A percentile compares a stretch with the other conserved stretches of the same genome.
Evolutionary conservation across 2,888 invertebrate genomes (phyloP).

Genomic region (Neoscelio sp.): DNA sequence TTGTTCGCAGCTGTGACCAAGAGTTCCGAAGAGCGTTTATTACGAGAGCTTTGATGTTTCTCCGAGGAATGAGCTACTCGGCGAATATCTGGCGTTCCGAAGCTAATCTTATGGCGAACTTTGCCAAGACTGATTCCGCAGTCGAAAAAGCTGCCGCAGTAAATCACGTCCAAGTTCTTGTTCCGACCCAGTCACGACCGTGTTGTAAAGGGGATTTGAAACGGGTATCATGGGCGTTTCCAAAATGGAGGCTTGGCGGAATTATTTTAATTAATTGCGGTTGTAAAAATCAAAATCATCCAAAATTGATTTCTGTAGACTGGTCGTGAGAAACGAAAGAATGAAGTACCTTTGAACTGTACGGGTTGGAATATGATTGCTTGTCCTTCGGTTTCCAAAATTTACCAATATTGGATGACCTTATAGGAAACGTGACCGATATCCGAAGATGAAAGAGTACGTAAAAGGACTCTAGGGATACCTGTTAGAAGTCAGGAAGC

Average conservation of each 20-base stretch:
- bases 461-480: conserved; percentile 68
- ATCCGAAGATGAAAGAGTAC: conserved; percentile 38
- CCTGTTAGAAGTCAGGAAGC: conserved; percentile 80
- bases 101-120: conserved; percentile 48
- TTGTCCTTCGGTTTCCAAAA: background rate
- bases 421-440: conserved; percentile 27
- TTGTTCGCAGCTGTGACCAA: conserved; percentile 73
- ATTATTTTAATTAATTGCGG: conserved; percentile 10
- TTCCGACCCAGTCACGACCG: conserved; percentile 1
- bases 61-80: conserved; percentile 70
- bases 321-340: too few species aligned
- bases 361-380: too few species aligned
- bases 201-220: conserved; percentile 3
- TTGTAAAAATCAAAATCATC: conserved; percentile 6
- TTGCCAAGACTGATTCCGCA: conserved; percentile 28
- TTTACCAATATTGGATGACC: conserved; percentile 4
- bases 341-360: too few species aligned
- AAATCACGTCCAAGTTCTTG: conserved; percentile 14
- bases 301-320: conserved; percentile 1
- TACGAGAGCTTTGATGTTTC: conserved; percentile 68
- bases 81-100: conserved; percentile 50
- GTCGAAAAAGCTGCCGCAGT: conserved; percentile 32
- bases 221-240: conserved; percentile 9
- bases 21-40: conserved; percentile 69
- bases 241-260: too few species aligned